Evolutionary conservation across 2,113 vertebrate species (phyloP), one percentile per base, ranked within the genome.

Genomic region (Danionella cerebrum): DNA sequence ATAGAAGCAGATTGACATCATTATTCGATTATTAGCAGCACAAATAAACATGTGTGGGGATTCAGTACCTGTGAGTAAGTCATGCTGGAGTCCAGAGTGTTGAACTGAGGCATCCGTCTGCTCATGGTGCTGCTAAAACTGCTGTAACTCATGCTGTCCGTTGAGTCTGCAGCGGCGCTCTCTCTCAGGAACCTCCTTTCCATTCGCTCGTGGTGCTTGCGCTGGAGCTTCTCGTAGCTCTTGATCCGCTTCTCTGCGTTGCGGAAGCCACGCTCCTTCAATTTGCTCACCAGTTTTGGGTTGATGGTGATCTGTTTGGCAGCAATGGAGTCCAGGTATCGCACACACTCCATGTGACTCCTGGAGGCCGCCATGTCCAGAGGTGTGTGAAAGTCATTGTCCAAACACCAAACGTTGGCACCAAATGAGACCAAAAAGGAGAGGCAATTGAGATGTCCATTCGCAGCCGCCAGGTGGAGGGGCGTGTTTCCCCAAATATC

Each of bases 401-500:
- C 96, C 86, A 98, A 86, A 85, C 94, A 97, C 96, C 96, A 98
- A 79, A 96, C 90, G 83, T 97, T 97, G 88, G 96, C 94, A 69
- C 95, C 96, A 33, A 97, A 96, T 29, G 94, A 97, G 76, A 98
- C 94, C 81, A 98, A 85, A 84, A 98, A 98, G 79, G 94, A 96
- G 33, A 98, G 91, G 80, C 96, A 96, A 85, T 93, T 93, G 65
- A 91, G 85, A 82, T 98, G 95, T 16, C 94, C 92, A 0, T 97
- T 96, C 82, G 95, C 90, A 44, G 93, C 93, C 12, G 93, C 92
- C 81, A 98, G 82, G 75, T 99, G 96, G 54, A 99, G 89, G 3
- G 96, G 93, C 0, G 96, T 94, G 82, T 98, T 98, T 16, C 96
- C 96, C 96, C 96, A 99, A 81, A 99, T 95, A 83, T 99, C 96